Percentiles rank a stretch among this genome's conserved stretches.
These are phyloP conservation scores for Chloroceryle aenea DNA, from an alignment of 2,113 vertebrate species.

Conservation along the genomic window DNA sequence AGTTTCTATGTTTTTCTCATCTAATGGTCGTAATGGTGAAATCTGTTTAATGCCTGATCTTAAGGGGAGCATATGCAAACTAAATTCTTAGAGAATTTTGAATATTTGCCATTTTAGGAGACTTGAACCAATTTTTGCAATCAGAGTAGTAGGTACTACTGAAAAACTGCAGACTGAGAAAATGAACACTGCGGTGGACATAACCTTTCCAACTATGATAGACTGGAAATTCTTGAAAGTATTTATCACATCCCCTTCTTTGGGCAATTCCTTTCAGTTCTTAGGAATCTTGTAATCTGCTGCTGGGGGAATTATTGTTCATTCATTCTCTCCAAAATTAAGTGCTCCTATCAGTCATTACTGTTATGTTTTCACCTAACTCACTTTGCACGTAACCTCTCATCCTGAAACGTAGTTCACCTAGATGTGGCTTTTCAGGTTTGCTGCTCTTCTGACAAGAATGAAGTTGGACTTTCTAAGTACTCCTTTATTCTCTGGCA, in stretches of 20 bases:
- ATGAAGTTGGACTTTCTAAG: not conserved
- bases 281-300: not conserved
- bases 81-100: not conserved
- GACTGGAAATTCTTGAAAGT: not conserved
- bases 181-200: not conserved
- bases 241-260: not conserved
- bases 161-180: not conserved
- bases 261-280: not conserved
- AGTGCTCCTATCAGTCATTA: not conserved
- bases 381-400: not conserved
- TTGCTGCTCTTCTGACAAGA: not conserved
- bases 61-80: not conserved
- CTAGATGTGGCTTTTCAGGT: not conserved
- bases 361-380: not conserved
- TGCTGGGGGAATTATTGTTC: not conserved
- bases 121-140: not conserved
- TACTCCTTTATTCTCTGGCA: not conserved
- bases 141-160: not conserved
- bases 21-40: not conserved
- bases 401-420: not conserved
- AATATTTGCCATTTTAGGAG: conserved; percentile 2
- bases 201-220: not conserved
- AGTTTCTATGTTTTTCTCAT: not conserved
- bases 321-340: not conserved
- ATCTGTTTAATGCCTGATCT: not conserved